These are phyloP conservation scores for Glyptemys insculpta DNA, from an alignment of 2,797 vertebrate genomes.

Conservation along the genomic window DNA sequence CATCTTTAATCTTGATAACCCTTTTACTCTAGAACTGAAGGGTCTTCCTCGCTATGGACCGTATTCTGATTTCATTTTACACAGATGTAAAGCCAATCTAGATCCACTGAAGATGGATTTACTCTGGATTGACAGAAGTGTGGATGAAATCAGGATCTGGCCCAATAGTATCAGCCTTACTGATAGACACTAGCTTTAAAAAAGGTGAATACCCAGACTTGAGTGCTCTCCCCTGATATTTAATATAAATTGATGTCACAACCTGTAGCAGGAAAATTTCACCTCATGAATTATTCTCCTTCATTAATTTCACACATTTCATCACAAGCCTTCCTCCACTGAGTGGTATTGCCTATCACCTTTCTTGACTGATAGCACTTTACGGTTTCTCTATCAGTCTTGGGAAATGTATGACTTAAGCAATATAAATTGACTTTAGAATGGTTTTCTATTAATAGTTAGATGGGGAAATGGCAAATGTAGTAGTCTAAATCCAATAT, in stretches of 20 bases:
- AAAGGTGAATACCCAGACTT: neutral
- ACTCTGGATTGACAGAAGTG: neutral
- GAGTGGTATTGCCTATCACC: neutral
- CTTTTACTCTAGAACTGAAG: neutral
- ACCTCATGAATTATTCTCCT: constrained; percentile 60
- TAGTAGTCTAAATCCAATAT: neutral
- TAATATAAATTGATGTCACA: constrained; percentile 65
- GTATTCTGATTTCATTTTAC: neutral
- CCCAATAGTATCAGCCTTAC: neutral
- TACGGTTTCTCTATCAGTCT: neutral
- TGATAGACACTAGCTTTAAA: neutral
- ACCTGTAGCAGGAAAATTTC: constrained; percentile 9
- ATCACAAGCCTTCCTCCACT: neutral
- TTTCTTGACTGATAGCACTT: constrained; percentile 7
- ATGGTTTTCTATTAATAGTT: constrained; percentile 11
- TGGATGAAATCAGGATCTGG: neutral
- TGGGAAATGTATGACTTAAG: neutral
- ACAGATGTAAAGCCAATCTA: neutral
- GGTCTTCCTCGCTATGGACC: neutral
- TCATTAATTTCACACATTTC: constrained; percentile 43
- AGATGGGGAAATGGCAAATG: constrained; percentile 12
- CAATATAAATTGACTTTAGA: constrained; percentile 21
- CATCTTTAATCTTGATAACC: neutral
- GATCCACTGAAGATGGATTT: neutral
- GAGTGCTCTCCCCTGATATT: constrained; percentile 34